Percentiles rank a stretch among this genome's conserved stretches.
These are phyloP conservation scores for Excalfactoria chinensis DNA, from an alignment of 2,113 vertebrate genomes.

Conservation along the genomic window DNA sequence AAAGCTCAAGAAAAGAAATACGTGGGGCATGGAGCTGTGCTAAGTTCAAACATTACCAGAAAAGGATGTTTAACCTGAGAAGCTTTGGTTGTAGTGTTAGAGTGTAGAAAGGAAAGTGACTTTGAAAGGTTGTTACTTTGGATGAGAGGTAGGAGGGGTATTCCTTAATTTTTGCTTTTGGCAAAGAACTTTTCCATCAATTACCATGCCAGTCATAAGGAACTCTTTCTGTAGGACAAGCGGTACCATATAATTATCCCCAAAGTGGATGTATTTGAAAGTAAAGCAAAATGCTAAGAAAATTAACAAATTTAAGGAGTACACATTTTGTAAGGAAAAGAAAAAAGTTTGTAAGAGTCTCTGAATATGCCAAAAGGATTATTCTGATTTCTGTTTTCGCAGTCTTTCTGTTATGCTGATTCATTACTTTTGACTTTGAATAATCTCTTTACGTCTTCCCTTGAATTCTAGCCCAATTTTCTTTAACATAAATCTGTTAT, in stretches of 20 bases:
- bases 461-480: not conserved
- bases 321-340: not conserved
- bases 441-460: not conserved
- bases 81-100: not conserved
- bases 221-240: not conserved
- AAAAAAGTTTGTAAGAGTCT: not conserved
- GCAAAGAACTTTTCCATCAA: not conserved
- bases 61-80: not conserved
- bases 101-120: not conserved
- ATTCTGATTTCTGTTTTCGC: not conserved
- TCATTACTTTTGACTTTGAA: constrained; percentile 1
- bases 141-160: not conserved
- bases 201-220: not conserved
- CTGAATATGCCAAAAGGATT: not conserved
- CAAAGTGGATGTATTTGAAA: not conserved
- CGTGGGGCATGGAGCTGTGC: not conserved
- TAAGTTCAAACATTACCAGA: not conserved
- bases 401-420: not conserved
- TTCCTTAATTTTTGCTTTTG: not conserved
- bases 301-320: not conserved
- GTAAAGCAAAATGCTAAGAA: not conserved
- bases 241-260: not conserved
- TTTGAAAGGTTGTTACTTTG: not conserved
- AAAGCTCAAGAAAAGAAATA: not conserved
- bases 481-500: not conserved